Conservation (phyloP, 2,888 invertebrate genomes). For the Aquatica leii region DNA sequence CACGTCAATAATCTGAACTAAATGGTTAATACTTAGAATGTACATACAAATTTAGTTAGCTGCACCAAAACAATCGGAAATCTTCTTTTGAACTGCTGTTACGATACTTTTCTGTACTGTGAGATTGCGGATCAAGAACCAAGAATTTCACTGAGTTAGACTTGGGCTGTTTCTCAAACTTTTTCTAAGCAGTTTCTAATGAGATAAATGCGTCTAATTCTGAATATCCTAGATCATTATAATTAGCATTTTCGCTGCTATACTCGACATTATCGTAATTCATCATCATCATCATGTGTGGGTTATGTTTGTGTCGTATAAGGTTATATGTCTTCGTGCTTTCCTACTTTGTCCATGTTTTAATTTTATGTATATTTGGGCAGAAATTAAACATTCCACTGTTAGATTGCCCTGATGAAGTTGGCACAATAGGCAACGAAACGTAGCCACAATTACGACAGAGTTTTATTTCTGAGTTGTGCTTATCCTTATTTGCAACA, state of each 20-base stretch:
- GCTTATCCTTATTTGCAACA: not conserved
- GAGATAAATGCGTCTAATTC: conserved; percentile 6
- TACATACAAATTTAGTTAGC: conserved; percentile 4
- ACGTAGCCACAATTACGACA: too few relatives aligned
- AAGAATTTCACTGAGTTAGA: conserved; percentile 1
- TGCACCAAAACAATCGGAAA: conserved; percentile 2
- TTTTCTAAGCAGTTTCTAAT: conserved; percentile 7
- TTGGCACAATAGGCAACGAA: too few relatives aligned
- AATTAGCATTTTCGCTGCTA: not conserved
- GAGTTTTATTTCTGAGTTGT: too few relatives aligned
- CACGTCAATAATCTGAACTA: not conserved
- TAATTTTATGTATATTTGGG: too few relatives aligned
- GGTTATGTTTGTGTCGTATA: too few relatives aligned
- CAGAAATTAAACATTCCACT: too few relatives aligned
- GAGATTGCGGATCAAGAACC: conserved; percentile 3
- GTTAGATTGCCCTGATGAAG: too few relatives aligned
- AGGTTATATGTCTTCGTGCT: too few relatives aligned
- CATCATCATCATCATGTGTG: too few relatives aligned
- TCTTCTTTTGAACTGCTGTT: conserved; percentile 8
- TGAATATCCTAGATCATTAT: not conserved
- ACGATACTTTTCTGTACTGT: conserved; percentile 3
- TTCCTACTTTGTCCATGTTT: too few relatives aligned
- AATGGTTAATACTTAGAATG: not conserved
- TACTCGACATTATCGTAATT: not conserved
- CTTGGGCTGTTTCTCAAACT: conserved; percentile 7